Base-by-base conservation (phyloP, 1,140 invertebrate species). In the Diorhabda elongata region DNA sequence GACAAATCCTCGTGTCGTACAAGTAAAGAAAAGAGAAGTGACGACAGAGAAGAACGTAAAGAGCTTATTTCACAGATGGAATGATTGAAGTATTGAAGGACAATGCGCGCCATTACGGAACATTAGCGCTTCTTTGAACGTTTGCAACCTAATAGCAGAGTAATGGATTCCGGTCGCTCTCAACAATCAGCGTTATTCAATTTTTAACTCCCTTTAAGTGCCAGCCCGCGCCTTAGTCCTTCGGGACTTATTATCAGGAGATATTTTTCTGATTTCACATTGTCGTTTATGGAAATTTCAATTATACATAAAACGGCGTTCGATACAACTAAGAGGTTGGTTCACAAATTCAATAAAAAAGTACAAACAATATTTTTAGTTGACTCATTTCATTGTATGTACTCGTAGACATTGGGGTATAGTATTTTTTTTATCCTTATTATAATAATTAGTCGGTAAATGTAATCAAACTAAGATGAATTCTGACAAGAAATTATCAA, bases 41-140 rank as follows among this genome's bases (percentile, higher is more conserved):
- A 58, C 71, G 63, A 63, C 70, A 67, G 73, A 66, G 63, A 63
- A 72, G 68, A 75, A 66, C 68, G 64, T 71, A 75, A 75, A 77
- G 72, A 74, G 74, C 74, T 74, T 77, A 77, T 77, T 77, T 74
- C 74, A 68, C 71, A 69, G 69, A 77, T 73, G 70, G 73, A 71
- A 74, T 76, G 73, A 73, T 76, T 73, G 73, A 77, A 75, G 76
- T 71, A 77, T 77, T 74, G 74, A 64, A 67, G 73, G 68, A 77
- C 76, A 77, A 77, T 77, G 71, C 64, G 64, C 74, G 73, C 76
- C 74, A 77, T 77, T 75, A 77, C 69, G 73, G 71, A 71, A 77
- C 76, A 77, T 77, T 77, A 77, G 76, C 76, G 76, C 73, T 75
- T 75, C 76, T 77, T 77, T 77, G 76, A 76, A 73, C 76, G 76